These are phyloP conservation scores for Crenichthys baileyi DNA, from an alignment of 2,797 vertebrate genomes.

Conservation along the genomic window DNA sequence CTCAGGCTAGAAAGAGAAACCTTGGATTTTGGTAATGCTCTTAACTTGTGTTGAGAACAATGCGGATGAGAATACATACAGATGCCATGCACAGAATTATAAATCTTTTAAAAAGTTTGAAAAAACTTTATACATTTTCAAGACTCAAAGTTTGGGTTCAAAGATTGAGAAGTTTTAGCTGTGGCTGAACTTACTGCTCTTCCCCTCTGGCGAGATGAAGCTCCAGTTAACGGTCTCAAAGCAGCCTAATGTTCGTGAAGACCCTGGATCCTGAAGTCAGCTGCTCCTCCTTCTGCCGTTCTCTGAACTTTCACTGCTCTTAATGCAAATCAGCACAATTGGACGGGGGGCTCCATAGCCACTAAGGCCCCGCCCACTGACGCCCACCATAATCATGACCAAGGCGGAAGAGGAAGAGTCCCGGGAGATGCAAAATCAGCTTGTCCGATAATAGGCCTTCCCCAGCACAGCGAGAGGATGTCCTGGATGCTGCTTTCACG, in stretches of 20 bases:
- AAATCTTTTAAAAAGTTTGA: background rate
- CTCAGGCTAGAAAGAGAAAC: background rate
- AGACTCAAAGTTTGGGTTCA: background rate
- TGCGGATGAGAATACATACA: background rate
- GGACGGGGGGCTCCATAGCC: background rate
- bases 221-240: constrained; percentile 10
- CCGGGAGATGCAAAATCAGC: too few species aligned
- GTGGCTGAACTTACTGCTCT: constrained; percentile 49
- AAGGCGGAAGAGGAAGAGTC: constrained; percentile 23
- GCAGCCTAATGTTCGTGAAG: background rate
- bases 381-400: constrained; percentile 60
- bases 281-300: constrained; percentile 17
- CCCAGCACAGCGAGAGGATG: constrained; percentile 25
- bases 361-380: constrained; percentile 38
- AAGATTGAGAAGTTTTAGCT: background rate
- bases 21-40: background rate
- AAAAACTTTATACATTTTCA: background rate
- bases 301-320: constrained; percentile 63
- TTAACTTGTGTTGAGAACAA: background rate
- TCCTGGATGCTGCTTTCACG: background rate
- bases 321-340: background rate
- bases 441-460: background rate
- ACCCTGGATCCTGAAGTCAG: constrained; percentile 13
- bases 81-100: background rate
- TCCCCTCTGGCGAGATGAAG: background rate